Base-by-base conservation (phyloP, 2,113 vertebrate species). In the Puma concolor region DNA sequence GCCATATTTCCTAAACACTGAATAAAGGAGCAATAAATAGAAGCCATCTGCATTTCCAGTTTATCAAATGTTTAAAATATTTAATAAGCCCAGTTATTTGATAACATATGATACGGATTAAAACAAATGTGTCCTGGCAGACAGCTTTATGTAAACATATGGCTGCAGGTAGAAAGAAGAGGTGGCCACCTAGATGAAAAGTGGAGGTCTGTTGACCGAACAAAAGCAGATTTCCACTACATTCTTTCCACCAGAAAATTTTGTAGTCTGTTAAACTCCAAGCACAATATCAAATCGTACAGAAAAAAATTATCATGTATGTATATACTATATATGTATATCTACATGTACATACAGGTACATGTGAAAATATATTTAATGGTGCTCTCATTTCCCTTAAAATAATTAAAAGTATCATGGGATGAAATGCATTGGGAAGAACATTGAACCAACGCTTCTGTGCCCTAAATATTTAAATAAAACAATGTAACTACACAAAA, bases 61-160 rank as follows among this genome's bases (percentile, higher is more conserved):
- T 94, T 66, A 88, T 81, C 69, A 76, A 12, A 48, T 83, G 85
- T 81, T 63, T 94, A 3, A 77, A 15, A 36, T 97, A 85, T 87
- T 76, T 79, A 86, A 79, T 79, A 76, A 94, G 4, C 67, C 29
- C 33, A 15, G 2, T 57, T 41, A 79, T 91, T 91, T 91, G 67
- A 57, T 74, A 87, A 60, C 52, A 87, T 54, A 77, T 25, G 11
- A 77, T 36, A 67, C 0, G 0, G 36, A 71, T 94, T 64, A 77
- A 79, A 82, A 38, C 52, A 92, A 64, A 92, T 44, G 14, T 25
- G 36, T 7, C 16, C 71, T 94, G 33, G 41, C 67, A 82, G 72
- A 77, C 14, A 90, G 27, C 13, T 67, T 85, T 19, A 21, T 2
- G 0, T 52, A 82, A 86, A 50, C 41, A 19, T 4, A 15, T 17